phyloP scores from a whole-genome alignment of 2,797 vertebrate genomes.

The Chiloscyllium punctatum region DNA sequence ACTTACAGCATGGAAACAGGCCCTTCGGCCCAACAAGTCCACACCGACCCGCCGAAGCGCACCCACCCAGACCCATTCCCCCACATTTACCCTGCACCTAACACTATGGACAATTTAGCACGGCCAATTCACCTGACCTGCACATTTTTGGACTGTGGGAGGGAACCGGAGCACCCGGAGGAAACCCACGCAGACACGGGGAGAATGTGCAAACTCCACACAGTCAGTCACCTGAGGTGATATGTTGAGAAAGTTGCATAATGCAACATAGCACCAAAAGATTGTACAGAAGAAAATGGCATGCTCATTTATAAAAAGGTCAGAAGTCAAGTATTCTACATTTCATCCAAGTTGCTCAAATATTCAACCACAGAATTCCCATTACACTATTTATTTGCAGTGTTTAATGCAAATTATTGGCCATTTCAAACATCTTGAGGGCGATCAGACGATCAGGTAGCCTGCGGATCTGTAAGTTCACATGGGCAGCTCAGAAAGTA shows the following conservation, averaged over 20 bases:
- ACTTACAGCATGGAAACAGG: no score
- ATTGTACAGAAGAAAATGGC: not conserved
- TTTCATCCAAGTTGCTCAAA: not conserved
- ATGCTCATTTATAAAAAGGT: not conserved
- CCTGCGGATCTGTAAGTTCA: not conserved
- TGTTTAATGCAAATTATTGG: not conserved
- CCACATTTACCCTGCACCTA: no score
- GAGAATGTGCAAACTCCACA: no score
- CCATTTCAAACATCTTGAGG: not conserved
- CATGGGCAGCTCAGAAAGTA: not conserved
- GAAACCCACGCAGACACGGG: no score
- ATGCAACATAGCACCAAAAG: not conserved
- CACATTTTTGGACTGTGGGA: no score
- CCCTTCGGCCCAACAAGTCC: no score
- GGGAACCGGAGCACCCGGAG: no score
- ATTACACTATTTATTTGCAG: not conserved
- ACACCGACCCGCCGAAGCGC: no score
- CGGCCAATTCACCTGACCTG: no score
- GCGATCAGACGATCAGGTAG: not conserved
- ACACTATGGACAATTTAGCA: no score
- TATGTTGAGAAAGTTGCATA: not conserved
- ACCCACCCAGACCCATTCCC: no score
- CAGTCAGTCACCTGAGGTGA: no score
- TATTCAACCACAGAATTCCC: not conserved
- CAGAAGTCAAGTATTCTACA: not conserved